Percentiles rank a stretch among this genome's conserved stretches.
Conservation (phyloP, 2,888 invertebrate genomes). For the Trichogramma dendrolimi region DNA sequence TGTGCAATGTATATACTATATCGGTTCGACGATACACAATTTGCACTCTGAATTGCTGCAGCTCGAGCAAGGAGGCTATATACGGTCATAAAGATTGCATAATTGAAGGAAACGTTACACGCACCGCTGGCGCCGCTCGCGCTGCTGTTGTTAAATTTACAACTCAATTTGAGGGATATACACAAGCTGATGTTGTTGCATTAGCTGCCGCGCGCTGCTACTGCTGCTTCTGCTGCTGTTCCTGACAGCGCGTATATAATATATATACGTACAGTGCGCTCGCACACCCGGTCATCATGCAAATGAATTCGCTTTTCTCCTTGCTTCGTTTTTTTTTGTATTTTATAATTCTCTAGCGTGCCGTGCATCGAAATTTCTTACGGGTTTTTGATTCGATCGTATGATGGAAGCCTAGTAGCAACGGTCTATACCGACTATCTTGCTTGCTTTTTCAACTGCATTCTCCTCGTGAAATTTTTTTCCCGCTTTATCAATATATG, state of each 20-base stretch:
- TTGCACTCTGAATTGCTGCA: too few species aligned
- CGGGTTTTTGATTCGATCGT: too few species aligned
- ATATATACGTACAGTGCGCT: too few species aligned
- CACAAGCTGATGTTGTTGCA: background rate
- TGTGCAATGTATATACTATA: too few species aligned
- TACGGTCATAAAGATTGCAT: slow-evolving; percentile 23
- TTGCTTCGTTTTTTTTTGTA: too few species aligned
- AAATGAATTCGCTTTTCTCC: slow-evolving; percentile 4
- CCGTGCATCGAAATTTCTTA: too few species aligned
- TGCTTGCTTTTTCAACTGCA: background rate
- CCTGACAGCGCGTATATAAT: background rate
- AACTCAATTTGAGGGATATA: slow-evolving; percentile 29
- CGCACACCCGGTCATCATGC: slow-evolving; percentile 13
- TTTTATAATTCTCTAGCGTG: too few species aligned
- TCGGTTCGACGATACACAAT: too few species aligned
- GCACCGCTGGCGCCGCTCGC: background rate
- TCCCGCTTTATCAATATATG: too few species aligned
- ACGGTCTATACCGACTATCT: too few species aligned
- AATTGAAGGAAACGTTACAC: slow-evolving; percentile 22
- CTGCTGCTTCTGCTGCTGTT: background rate
- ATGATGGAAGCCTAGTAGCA: too few species aligned
- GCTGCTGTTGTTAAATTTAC: slow-evolving; percentile 25
- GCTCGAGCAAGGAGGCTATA: too few species aligned
- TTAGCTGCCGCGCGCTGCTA: slow-evolving; percentile 1
- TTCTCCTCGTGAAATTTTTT: background rate